Evolutionary conservation across 2,797 vertebrate genomes (phyloP).

Genomic region (Silurus lanzhouensis): DNA sequence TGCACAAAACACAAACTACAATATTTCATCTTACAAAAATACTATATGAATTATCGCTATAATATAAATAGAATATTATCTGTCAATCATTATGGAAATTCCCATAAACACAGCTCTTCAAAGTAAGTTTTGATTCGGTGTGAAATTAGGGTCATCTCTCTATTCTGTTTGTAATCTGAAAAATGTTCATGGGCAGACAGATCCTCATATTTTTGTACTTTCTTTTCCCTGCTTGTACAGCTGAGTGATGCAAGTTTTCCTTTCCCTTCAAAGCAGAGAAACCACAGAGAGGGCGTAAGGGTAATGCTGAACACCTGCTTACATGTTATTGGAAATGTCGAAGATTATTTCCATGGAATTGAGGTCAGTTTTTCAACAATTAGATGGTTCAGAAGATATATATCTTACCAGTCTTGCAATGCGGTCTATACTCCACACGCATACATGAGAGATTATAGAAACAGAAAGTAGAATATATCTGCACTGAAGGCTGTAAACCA

Average conservation of each 20-base stretch:
- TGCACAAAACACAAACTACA: not conserved
- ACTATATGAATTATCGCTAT: not conserved
- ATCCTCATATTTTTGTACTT: not conserved
- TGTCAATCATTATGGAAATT: not conserved
- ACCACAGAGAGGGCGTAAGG: not conserved
- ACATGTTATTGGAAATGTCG: constrained; percentile 5
- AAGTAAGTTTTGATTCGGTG: not conserved
- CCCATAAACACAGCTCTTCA: not conserved
- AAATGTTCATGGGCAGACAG: not conserved
- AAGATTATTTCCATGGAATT: not conserved
- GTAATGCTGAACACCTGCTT: constrained; percentile 5
- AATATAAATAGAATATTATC: not conserved
- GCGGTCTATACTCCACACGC: not conserved
- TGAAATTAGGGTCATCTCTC: not conserved
- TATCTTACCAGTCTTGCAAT: not conserved
- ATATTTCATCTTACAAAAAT: not conserved
- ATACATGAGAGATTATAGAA: not conserved
- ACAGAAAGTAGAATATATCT: not conserved
- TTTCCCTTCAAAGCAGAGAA: constrained; percentile 8
- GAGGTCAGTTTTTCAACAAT: not conserved
- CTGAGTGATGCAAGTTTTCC: not conserved
- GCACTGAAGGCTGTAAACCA: not conserved
- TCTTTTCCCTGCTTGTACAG: constrained; percentile 2
- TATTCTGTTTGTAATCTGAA: not conserved
- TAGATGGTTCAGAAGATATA: not conserved